These are phyloP conservation scores for Anneissia japonica DNA, from an alignment of 35 echinoderm and acorn worm genomes.

Conservation along the genomic window DNA sequence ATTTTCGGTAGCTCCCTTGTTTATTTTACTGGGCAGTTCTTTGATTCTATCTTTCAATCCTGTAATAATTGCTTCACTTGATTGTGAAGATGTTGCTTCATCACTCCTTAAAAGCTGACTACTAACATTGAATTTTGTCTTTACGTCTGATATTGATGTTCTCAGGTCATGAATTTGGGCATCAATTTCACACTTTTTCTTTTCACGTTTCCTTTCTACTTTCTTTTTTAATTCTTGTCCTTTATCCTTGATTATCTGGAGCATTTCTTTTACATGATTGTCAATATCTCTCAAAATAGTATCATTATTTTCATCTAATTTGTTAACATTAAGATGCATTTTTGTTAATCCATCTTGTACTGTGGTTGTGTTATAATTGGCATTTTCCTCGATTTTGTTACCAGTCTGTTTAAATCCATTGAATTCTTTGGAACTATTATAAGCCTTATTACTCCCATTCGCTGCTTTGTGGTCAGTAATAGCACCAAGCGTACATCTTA, in stretches of 20 bases:
- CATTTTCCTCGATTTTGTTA: neutral
- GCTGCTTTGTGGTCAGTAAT: neutral
- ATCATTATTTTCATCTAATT: neutral
- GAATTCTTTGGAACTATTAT: too few species aligned
- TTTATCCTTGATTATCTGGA: neutral
- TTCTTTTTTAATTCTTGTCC: neutral
- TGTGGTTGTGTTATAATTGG: neutral
- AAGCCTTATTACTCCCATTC: neutral
- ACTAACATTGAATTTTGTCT: neutral
- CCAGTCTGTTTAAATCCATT: too few species aligned
- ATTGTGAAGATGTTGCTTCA: neutral
- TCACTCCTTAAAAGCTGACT: neutral
- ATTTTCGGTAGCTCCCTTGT: too few species aligned
- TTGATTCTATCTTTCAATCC: neutral
- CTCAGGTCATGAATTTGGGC: neutral
- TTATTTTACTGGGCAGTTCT: neutral
- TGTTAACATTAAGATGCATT: neutral
- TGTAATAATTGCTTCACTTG: neutral
- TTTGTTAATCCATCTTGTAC: neutral
- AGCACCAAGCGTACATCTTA: neutral
- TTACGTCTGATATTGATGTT: neutral
- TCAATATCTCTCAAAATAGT: neutral
- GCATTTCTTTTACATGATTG: neutral
- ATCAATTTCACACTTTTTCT: neutral
- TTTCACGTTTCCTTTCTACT: too few species aligned